Conservation (phyloP, 30 jellyfish, hydroid and myxozoan genomes). For the Haliclystus octoradiatus region DNA sequence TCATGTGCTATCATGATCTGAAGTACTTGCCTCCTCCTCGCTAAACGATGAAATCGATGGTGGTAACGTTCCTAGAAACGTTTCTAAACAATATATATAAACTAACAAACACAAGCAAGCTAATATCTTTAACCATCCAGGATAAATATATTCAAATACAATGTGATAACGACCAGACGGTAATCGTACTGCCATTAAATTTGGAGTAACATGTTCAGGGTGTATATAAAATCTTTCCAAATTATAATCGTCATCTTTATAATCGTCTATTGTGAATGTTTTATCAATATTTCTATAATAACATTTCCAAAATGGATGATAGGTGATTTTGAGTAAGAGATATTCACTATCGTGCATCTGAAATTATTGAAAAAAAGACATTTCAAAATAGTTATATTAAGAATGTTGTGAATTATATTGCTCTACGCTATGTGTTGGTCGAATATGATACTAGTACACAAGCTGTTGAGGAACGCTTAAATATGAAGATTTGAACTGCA, state of each 20-base stretch:
- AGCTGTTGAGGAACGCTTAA: too few relatives aligned
- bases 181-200: conserved; percentile 63
- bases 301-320: conserved; percentile 94
- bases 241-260: conserved; percentile 12
- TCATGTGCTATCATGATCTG: too few relatives aligned
- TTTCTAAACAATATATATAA: neutral
- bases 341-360: conserved; percentile 52
- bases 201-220: conserved; percentile 74
- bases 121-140: conserved; percentile 62
- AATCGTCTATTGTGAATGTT: conserved; percentile 25
- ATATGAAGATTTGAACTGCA: too few relatives aligned
- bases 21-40: too few relatives aligned
- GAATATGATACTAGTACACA: too few relatives aligned
- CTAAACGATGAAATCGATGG: too few relatives aligned
- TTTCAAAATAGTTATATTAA: too few relatives aligned
- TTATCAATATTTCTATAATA: conserved; percentile 40
- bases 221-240: conserved; percentile 24
- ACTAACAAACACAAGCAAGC: conserved; percentile 26
- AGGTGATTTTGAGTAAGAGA: conserved; percentile 79
- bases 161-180: conserved; percentile 90
- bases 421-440: too few relatives aligned
- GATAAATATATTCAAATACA: conserved; percentile 58
- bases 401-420: too few relatives aligned
- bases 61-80: too few relatives aligned
- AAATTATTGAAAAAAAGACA: neutral